phyloP scores from a whole-genome alignment of 2,888 invertebrate species.

The Frankliniella intonsa region DNA sequence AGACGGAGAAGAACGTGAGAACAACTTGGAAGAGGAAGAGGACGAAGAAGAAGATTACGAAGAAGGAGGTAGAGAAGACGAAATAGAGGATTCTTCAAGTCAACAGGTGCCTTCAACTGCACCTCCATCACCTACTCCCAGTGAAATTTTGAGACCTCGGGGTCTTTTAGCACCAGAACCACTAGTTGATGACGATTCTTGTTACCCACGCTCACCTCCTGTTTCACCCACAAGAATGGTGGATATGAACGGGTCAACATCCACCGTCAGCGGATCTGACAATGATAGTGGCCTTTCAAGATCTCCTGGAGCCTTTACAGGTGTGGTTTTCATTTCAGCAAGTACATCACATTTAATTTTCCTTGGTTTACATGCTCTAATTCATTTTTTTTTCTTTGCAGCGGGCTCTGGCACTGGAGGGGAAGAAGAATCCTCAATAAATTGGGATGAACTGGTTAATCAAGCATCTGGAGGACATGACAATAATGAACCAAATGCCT shows the following conservation, averaged over 20 bases:
- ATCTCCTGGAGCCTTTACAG: slow-evolving; percentile 2
- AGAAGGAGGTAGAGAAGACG: neutral
- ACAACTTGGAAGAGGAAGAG: neutral
- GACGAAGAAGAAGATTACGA: neutral
- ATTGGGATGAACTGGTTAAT: neutral
- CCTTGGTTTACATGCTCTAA: neutral
- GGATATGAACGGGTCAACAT: slow-evolving; percentile 10
- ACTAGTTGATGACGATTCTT: neutral
- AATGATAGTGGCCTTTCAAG: slow-evolving; percentile 9
- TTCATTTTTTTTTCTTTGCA: neutral
- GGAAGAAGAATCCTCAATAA: neutral
- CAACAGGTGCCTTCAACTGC: neutral
- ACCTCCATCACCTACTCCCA: neutral
- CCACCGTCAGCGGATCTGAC: neutral
- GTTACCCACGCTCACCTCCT: neutral
- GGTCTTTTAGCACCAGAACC: neutral
- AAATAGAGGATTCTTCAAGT: neutral
- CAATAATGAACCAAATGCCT: neutral
- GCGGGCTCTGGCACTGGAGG: neutral
- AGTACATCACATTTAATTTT: neutral
- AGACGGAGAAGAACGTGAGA: neutral
- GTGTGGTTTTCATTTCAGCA: neutral
- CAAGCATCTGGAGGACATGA: neutral
- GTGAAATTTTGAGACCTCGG: neutral
- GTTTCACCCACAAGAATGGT: slow-evolving; percentile 1